These are phyloP conservation scores for Maccullochella peelii DNA, from an alignment of 2,113 vertebrate species.

Conservation along the genomic window DNA sequence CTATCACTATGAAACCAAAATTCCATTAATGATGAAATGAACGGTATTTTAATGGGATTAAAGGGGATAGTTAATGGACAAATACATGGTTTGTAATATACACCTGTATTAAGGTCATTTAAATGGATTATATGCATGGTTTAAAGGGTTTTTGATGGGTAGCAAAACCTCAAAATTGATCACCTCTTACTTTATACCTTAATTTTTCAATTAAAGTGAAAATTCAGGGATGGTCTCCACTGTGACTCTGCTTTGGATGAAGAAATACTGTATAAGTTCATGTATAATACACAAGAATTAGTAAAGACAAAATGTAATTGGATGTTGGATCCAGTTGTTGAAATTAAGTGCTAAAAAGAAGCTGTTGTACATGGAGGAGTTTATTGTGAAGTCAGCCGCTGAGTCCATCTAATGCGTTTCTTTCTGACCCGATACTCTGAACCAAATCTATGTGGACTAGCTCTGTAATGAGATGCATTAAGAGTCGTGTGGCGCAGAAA, in stretches of 20 bases:
- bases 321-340: not conserved
- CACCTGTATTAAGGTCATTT: not conserved
- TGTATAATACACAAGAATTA: not conserved
- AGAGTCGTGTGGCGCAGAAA: constrained; percentile 41
- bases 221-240: not conserved
- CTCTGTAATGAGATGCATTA: constrained; percentile 56
- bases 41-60: not conserved
- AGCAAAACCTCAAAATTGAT: not conserved
- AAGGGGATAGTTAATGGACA: not conserved
- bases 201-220: too few relatives aligned
- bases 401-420: constrained; percentile 29
- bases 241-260: too few relatives aligned
- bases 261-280: too few relatives aligned
- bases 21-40: not conserved
- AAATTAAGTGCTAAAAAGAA: not conserved
- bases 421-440: constrained; percentile 19
- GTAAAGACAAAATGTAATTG: not conserved
- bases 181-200: too few relatives aligned
- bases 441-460: constrained; percentile 37
- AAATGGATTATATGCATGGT: not conserved
- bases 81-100: not conserved
- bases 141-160: not conserved
- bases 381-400: constrained; percentile 11
- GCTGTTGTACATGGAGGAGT: not conserved
- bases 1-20: not conserved